Conservation (phyloP, 2,113 vertebrate genomes). For the Hassar affinis region DNA sequence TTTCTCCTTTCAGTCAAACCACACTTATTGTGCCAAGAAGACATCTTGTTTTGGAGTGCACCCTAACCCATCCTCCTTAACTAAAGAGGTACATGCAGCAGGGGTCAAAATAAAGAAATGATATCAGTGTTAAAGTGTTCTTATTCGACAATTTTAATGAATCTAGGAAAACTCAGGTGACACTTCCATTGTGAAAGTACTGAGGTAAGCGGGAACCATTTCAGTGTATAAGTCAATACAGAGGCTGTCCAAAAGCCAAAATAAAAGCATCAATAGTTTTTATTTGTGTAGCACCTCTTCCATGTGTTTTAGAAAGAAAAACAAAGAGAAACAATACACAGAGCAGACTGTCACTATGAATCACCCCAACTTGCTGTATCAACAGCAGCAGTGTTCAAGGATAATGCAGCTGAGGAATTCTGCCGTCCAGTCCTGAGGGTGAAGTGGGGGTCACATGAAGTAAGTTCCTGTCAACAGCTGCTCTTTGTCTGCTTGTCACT, state of each 20-base stretch:
- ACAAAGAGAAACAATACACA: neutral
- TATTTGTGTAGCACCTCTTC: neutral
- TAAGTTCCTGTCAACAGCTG: conserved; percentile 49
- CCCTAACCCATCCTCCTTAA: neutral
- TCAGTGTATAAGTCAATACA: neutral
- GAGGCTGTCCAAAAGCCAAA: neutral
- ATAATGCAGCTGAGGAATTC: conserved; percentile 38
- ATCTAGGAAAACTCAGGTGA: neutral
- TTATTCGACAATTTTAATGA: conserved; percentile 3
- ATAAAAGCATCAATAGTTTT: neutral
- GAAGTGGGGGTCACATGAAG: conserved; percentile 10
- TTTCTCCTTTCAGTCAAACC: neutral
- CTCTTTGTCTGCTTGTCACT: conserved; percentile 34
- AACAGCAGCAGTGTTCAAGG: conserved; percentile 18
- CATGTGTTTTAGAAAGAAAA: neutral
- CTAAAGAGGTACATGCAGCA: neutral
- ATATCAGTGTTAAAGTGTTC: neutral
- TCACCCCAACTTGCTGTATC: neutral
- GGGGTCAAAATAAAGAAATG: neutral
- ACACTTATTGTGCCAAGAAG: neutral
- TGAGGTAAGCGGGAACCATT: conserved; percentile 2
- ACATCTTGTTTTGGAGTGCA: neutral
- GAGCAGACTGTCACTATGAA: neutral
- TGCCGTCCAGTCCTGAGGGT: conserved; percentile 24
- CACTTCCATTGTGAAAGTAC: neutral